phyloP scores from a whole-genome alignment of 2,888 invertebrate species.

The Polia nebulosa region DNA sequence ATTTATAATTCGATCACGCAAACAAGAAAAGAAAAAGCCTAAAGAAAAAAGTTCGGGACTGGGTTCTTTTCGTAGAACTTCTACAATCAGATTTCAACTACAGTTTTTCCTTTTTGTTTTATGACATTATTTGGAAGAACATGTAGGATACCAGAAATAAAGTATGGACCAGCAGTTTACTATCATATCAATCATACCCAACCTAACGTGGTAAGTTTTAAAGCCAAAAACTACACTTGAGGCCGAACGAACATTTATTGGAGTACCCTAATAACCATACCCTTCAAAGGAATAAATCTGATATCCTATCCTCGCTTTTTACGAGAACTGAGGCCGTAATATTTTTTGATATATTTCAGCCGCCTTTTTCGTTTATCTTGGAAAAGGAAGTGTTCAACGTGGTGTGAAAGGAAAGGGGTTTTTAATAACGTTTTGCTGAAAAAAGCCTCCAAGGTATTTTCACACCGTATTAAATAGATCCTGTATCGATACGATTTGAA shows the following conservation, averaged over 20 bases:
- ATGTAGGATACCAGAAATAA: background rate
- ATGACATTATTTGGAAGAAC: background rate
- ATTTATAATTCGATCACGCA: too few relatives aligned
- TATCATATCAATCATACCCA: background rate
- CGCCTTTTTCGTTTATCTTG: conserved; percentile 43
- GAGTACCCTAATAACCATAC: conserved; percentile 35
- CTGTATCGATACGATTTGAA: conserved; percentile 9
- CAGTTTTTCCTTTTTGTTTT: background rate
- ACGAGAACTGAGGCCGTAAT: conserved; percentile 36
- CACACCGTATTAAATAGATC: conserved; percentile 22
- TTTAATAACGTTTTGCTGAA: conserved; percentile 39
- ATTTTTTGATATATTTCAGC: conserved; percentile 44
- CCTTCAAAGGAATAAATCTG: conserved; percentile 55
- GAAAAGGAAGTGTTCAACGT: conserved; percentile 25
- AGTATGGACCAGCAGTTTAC: background rate
- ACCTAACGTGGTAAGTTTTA: conserved; percentile 1
- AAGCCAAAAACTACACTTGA: conserved; percentile 26
- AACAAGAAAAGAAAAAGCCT: too few relatives aligned
- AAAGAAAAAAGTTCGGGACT: too few relatives aligned
- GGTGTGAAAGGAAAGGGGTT: conserved; percentile 25
- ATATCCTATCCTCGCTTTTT: conserved; percentile 44
- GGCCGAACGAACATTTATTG: conserved; percentile 33
- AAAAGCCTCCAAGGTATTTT: conserved; percentile 18
- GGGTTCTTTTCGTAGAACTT: too few relatives aligned
- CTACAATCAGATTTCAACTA: background rate